These are phyloP conservation scores for Himalopsyche phryganea DNA, from an alignment of 1,140 invertebrate species.

Conservation along the genomic window DNA sequence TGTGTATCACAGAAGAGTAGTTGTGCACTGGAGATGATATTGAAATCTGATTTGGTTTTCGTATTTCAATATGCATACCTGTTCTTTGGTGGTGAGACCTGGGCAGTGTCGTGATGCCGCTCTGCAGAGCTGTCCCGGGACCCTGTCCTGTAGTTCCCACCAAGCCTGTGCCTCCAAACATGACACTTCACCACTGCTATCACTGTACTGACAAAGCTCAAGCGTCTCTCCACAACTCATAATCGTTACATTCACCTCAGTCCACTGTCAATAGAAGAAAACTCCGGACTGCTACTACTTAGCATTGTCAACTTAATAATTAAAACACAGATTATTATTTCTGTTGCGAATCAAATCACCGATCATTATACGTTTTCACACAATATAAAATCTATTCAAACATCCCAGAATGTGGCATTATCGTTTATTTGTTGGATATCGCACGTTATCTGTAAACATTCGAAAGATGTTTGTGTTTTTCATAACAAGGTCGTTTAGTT, in stretches of 20 bases:
- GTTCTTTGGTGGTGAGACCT: slow-evolving; percentile 53
- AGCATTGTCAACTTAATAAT: too few relatives aligned
- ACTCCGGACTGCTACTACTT: too few relatives aligned
- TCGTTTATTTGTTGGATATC: too few relatives aligned
- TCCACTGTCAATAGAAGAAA: slow-evolving; percentile 17
- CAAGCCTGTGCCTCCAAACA: slow-evolving; percentile 20
- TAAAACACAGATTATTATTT: too few relatives aligned
- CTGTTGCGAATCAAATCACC: too few relatives aligned
- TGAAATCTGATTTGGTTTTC: too few relatives aligned
- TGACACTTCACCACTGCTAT: slow-evolving; percentile 5
- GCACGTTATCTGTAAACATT: slow-evolving; percentile 18
- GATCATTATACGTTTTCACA: too few relatives aligned
- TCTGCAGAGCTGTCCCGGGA: slow-evolving; percentile 2
- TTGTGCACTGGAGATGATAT: too few relatives aligned
- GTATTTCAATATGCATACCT: slow-evolving; percentile 35
- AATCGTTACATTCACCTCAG: slow-evolving; percentile 23
- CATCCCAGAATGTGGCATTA: too few relatives aligned
- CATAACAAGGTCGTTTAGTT: slow-evolving; percentile 28
- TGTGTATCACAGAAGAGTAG: too few relatives aligned
- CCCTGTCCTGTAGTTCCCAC: slow-evolving; percentile 8
- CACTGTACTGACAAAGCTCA: slow-evolving; percentile 8
- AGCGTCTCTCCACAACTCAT: slow-evolving; percentile 11
- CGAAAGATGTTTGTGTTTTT: slow-evolving; percentile 27
- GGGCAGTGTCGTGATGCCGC: slow-evolving; percentile 45
- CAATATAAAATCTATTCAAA: too few relatives aligned